A percentile compares a stretch with the other conserved stretches of the same genome.
These are phyloP conservation scores for Leucophora obtusa DNA, from an alignment of 2,888 invertebrate genomes.

Conservation along the genomic window DNA sequence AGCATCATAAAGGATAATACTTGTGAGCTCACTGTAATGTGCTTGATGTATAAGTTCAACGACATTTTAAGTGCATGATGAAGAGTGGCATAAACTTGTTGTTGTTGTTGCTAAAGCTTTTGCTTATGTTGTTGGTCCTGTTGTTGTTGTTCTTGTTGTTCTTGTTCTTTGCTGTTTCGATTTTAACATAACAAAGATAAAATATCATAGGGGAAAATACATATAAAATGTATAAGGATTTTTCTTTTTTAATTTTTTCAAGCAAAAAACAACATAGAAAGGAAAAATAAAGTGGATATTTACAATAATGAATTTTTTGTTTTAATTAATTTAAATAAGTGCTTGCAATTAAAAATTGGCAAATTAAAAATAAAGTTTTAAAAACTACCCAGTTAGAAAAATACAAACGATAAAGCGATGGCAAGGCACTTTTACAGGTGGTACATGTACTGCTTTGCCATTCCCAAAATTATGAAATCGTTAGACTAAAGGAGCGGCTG, in stretches of 20 bases:
- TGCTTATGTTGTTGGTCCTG: slow-evolving; percentile 35
- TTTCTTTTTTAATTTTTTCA: slow-evolving; percentile 11
- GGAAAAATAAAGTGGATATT: slow-evolving; percentile 43
- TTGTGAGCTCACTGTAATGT: slow-evolving; percentile 34
- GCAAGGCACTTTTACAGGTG: too few species aligned
- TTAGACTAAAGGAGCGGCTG: too few species aligned
- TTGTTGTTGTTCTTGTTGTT: slow-evolving; percentile 19
- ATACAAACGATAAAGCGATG: too few species aligned
- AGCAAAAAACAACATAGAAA: slow-evolving; percentile 12
- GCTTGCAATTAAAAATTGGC: too few species aligned
- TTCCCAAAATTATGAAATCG: too few species aligned
- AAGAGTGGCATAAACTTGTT: slow-evolving; percentile 60
- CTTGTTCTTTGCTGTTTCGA: slow-evolving; percentile 38
- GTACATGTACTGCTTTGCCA: too few species aligned
- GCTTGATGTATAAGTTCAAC: slow-evolving; percentile 54
- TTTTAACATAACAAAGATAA: slow-evolving; percentile 62
- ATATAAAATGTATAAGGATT: slow-evolving; percentile 31
- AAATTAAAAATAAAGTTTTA: too few species aligned
- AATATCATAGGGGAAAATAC: slow-evolving; percentile 24
- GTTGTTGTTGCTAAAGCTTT: slow-evolving; percentile 12
- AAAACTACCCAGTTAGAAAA: too few species aligned
- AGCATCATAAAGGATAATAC: slow-evolving; percentile 53
- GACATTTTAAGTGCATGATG: slow-evolving; percentile 62
- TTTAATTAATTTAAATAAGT: neutral
- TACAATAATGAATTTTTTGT: slow-evolving; percentile 30